Evolutionary conservation across 2,797 vertebrate genomes (phyloP).

Genomic region (Meda fulgida): DNA sequence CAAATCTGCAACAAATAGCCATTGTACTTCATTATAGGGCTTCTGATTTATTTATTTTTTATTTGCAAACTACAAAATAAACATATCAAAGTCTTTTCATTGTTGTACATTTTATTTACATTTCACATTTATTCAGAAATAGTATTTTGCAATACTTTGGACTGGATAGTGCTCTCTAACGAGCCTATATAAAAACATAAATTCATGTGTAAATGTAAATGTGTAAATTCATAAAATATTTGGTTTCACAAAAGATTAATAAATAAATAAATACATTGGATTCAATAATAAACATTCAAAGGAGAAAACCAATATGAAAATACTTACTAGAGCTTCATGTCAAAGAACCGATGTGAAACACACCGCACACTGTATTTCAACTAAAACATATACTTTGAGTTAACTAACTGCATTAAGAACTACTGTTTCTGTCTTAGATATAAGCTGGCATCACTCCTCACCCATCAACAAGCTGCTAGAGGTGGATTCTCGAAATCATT

Average conservation of each 20-base stretch:
- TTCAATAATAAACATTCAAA: neutral
- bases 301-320: no score
- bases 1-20: conserved; percentile 3
- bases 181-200: neutral
- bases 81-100: neutral
- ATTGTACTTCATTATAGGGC: neutral
- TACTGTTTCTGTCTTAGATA: neutral
- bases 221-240: neutral
- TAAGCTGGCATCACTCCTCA: neutral
- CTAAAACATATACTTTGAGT: conserved; percentile 15
- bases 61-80: neutral
- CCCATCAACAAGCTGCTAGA: conserved; percentile 33
- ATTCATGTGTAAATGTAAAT: no score
- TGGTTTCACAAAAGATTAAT: neutral
- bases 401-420: neutral
- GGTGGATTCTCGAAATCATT: conserved; percentile 16
- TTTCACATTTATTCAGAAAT: conserved; percentile 1
- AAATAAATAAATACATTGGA: conserved; percentile 7
- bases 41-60: neutral
- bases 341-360: no score
- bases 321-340: no score
- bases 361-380: neutral
- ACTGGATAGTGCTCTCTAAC: neutral
- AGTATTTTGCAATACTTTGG: neutral
- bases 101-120: conserved; percentile 14